phyloP scores from a whole-genome alignment of 2,797 vertebrate species.

The Malacoraja senta region DNA sequence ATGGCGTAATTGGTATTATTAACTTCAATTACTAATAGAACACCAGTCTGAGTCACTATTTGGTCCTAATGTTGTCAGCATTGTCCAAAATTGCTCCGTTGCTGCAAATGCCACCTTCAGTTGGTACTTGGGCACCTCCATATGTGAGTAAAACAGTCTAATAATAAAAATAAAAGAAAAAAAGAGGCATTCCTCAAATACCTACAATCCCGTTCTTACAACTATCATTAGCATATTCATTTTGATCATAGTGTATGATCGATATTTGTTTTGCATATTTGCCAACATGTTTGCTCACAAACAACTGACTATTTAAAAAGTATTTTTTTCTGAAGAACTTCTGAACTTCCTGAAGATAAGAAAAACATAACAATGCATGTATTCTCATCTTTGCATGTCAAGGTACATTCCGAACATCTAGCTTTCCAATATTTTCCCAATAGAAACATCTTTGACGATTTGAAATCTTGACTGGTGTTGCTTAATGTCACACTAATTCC shows the following conservation, averaged over 20 bases:
- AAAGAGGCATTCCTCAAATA: no score
- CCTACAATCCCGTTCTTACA: no score
- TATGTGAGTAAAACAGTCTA: neutral
- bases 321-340: neutral
- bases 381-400: neutral
- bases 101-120: neutral
- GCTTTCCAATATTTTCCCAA: neutral
- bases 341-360: neutral
- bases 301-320: neutral
- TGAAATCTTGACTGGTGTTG: neutral
- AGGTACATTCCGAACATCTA: neutral
- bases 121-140: neutral
- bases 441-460: neutral
- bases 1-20: neutral
- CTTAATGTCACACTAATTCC: neutral
- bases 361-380: neutral
- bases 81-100: neutral
- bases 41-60: neutral
- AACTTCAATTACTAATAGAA: neutral
- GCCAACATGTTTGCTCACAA: neutral
- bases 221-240: neutral
- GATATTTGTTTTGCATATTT: neutral
- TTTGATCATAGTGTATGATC: neutral
- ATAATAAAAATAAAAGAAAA: neutral
- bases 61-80: neutral